A percentile compares a stretch with the other conserved stretches of the same genome.
phyloP scores from a whole-genome alignment of 2,797 vertebrate genomes.

The Neomorphus geoffroyi region DNA sequence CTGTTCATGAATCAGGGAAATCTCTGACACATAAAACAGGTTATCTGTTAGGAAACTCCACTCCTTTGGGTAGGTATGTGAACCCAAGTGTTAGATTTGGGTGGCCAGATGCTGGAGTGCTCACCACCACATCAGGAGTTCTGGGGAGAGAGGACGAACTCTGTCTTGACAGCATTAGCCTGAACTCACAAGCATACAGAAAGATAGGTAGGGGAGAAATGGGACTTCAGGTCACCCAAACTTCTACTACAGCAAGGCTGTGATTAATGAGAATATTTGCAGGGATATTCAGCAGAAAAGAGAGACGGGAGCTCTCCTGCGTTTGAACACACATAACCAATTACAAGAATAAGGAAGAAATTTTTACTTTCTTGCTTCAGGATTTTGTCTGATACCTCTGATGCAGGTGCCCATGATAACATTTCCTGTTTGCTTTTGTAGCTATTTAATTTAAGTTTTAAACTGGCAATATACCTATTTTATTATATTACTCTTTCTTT shows the following conservation, averaged over 20 bases:
- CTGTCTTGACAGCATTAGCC: not conserved
- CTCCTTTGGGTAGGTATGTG: not conserved
- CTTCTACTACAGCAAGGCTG: not conserved
- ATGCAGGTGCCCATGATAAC: accelerated
- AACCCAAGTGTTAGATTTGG: not conserved
- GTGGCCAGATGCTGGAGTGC: not conserved
- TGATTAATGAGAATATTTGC: not conserved
- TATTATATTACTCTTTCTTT: not conserved
- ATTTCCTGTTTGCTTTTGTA: not conserved
- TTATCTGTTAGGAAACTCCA: not conserved
- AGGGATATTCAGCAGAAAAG: not conserved
- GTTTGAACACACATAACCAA: not conserved
- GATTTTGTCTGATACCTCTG: not conserved
- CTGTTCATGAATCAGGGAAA: not conserved
- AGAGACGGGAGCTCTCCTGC: not conserved
- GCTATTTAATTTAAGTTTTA: not conserved
- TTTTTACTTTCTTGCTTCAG: not conserved
- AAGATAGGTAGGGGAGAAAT: not conserved
- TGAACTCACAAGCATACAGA: not conserved
- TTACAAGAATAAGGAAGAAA: not conserved
- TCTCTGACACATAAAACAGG: not conserved
- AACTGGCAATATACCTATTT: not conserved
- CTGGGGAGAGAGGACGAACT: not conserved
- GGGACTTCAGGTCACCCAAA: not conserved
- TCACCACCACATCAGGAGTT: not conserved